Percentiles rank a stretch among this genome's conserved stretches.
Conservation (phyloP, 2,797 vertebrate species). For the Acipenser oxyrinchus region DNA sequence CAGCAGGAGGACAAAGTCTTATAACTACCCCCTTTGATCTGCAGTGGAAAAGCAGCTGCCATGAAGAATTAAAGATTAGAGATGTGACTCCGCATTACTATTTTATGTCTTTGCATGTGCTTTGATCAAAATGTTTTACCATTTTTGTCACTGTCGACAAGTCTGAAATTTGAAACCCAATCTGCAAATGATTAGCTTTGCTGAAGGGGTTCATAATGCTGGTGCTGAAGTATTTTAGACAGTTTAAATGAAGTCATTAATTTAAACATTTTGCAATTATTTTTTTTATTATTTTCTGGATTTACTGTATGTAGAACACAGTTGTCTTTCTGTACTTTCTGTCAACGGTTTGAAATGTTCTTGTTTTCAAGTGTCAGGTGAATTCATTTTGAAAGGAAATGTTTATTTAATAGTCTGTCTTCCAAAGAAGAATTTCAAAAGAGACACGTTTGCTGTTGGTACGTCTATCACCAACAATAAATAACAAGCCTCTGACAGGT, state of each 20-base stretch:
- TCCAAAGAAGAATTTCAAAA: neutral
- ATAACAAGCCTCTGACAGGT: conserved; percentile 9
- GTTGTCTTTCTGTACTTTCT: neutral
- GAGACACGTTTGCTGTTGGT: neutral
- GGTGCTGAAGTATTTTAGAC: conserved; percentile 15
- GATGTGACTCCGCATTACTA: conserved; percentile 28
- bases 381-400: neutral
- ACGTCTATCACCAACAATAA: neutral
- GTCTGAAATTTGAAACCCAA: conserved; percentile 28
- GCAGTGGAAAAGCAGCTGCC: conserved; percentile 29
- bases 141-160: conserved; percentile 23
- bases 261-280: conserved; percentile 19
- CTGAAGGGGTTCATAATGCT: conserved; percentile 37
- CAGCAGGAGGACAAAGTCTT: conserved; percentile 41
- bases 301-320: conserved; percentile 9
- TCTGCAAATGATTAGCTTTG: conserved; percentile 21
- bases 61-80: conserved; percentile 39
- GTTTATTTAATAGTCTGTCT: neutral
- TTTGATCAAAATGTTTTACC: conserved; percentile 31
- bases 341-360: neutral
- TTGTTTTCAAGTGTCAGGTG: neutral
- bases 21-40: conserved; percentile 46
- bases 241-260: conserved; percentile 21
- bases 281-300: conserved; percentile 18
- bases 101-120: conserved; percentile 19